Percentiles rank a stretch among this genome's conserved stretches.
Evolutionary conservation across 2,797 vertebrate species (phyloP).

Genomic region (Anomalospiza imberbis): DNA sequence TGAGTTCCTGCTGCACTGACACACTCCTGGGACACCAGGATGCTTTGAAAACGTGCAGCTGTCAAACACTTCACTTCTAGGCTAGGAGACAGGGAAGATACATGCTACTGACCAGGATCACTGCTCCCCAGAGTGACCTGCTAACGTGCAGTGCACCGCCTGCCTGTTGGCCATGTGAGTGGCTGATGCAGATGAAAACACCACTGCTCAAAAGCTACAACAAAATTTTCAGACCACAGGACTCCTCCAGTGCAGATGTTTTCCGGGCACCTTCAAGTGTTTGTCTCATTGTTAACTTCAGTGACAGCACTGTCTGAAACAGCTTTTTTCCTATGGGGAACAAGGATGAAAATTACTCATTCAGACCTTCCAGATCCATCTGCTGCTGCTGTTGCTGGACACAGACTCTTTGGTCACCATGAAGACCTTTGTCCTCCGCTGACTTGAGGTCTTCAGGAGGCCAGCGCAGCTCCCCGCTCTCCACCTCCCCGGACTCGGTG

Average conservation of each 20-base stretch:
- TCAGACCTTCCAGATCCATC: conserved; percentile 70
- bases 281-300: background rate
- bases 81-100: background rate
- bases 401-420: conserved; percentile 64
- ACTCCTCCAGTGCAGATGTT: background rate
- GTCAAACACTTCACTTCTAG: background rate
- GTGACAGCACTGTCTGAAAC: background rate
- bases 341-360: background rate
- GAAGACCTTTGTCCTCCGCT: conserved; percentile 70
- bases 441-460: conserved; percentile 84
- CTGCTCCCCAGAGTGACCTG: background rate
- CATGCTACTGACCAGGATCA: background rate
- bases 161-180: background rate
- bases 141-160: background rate
- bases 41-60: background rate
- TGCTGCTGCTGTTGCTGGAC: conserved; percentile 54
- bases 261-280: background rate
- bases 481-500: conserved; percentile 82
- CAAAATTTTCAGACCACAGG: background rate
- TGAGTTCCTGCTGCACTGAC: background rate
- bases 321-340: background rate
- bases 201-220: background rate
- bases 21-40: background rate
- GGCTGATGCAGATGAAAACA: background rate
- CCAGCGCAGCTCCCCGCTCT: conserved; percentile 90